Conservation (phyloP, 1,140 invertebrate genomes). For the Brachionus paranguensis region DNA sequence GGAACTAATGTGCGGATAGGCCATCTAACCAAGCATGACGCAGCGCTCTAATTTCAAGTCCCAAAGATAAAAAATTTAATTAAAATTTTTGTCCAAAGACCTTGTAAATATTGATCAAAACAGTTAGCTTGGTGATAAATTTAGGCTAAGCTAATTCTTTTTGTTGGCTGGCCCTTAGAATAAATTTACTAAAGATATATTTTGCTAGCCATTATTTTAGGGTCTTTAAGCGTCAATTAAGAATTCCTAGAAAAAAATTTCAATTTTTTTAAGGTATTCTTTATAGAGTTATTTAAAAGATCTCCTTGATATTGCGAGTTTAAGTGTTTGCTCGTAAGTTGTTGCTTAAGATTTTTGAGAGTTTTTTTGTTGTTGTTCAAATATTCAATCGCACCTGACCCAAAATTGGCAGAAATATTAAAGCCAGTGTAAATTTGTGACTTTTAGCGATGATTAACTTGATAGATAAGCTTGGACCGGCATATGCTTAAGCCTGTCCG, state of each 20-base stretch:
- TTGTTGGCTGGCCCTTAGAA: neutral
- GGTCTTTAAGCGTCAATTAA: neutral
- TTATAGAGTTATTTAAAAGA: neutral
- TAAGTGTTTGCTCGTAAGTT: neutral
- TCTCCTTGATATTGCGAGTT: neutral
- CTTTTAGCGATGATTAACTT: neutral
- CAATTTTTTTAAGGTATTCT: neutral
- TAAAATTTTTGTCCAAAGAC: neutral
- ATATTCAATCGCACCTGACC: neutral
- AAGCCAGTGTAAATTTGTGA: neutral
- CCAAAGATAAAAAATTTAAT: too few species aligned
- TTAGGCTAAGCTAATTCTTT: neutral
- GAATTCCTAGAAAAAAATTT: neutral
- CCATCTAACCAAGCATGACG: neutral
- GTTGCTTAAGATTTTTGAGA: neutral
- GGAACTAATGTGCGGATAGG: neutral
- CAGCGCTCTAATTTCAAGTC: neutral
- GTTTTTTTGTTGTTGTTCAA: neutral
- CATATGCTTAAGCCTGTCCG: neutral
- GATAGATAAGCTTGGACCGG: neutral
- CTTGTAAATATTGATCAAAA: neutral
- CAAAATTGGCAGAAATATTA: neutral
- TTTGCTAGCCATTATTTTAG: neutral
- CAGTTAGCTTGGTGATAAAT: neutral
- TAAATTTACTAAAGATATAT: neutral